Evolutionary conservation across 2,888 invertebrate genomes (phyloP).

Genomic region (Nasonovia ribisnigri): DNA sequence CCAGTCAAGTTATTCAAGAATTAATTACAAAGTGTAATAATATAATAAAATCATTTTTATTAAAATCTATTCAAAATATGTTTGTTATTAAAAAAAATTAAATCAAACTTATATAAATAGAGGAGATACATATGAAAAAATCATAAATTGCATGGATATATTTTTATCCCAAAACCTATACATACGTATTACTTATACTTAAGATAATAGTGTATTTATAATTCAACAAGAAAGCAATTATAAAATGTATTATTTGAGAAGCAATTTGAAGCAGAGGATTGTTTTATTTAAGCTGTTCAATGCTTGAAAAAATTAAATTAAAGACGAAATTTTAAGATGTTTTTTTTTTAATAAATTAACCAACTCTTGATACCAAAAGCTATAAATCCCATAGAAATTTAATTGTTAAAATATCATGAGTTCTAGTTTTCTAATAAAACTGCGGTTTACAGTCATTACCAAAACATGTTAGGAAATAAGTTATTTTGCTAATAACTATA

Average conservation of each 20-base stretch:
- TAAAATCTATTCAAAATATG: not conserved
- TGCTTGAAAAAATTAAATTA: not conserved
- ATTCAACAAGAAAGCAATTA: not conserved
- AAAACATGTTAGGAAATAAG: not conserved
- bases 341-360: not conserved
- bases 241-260: not conserved
- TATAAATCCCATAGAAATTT: not conserved
- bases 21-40: not conserved
- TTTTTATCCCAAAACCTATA: not conserved
- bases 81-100: not conserved
- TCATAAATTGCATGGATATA: not conserved
- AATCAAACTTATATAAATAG: not conserved
- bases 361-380: not conserved
- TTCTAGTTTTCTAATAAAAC: too few species aligned
- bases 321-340: not conserved
- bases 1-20: not conserved
- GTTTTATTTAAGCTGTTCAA: not conserved
- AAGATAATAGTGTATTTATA: not conserved
- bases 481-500: not conserved
- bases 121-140: not conserved
- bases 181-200: not conserved
- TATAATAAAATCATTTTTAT: not conserved
- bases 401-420: too few species aligned
- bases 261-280: not conserved
- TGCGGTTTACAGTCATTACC: not conserved